These are phyloP conservation scores for Pristionchus arcanus DNA, from an alignment of 2,888 invertebrate species.

Conservation along the genomic window DNA sequence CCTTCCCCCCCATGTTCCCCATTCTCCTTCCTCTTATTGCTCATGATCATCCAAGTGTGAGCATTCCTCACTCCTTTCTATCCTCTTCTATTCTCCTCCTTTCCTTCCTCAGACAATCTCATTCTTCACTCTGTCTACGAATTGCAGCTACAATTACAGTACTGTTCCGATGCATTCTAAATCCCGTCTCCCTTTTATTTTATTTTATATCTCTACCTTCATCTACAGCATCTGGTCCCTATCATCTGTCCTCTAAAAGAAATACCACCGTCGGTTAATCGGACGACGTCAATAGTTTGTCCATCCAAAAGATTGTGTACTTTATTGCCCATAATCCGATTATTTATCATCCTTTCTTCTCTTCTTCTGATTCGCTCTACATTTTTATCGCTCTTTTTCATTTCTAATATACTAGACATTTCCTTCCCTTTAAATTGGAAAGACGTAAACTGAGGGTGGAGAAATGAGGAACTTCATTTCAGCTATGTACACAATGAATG, in stretches of 20 bases:
- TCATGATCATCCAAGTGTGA: not conserved
- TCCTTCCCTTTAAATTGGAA: not conserved
- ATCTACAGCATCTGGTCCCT: not conserved
- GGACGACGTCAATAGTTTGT: not conserved
- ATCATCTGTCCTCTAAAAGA: not conserved
- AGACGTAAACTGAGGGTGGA: slow-evolving; percentile 19
- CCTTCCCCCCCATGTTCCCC: too few relatives aligned
- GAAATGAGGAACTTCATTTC: slow-evolving; percentile 27
- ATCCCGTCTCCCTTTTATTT: not conserved
- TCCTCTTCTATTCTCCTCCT: not conserved
- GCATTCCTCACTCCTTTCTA: not conserved
- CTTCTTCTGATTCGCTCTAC: not conserved
- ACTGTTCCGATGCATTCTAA: not conserved
- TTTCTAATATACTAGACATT: not conserved
- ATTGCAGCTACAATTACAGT: not conserved
- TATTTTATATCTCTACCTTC: not conserved
- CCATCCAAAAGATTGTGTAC: not conserved
- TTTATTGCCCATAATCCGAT: not conserved
- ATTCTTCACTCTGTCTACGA: not conserved
- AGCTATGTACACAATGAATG: slow-evolving; percentile 20
- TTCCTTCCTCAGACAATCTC: not conserved
- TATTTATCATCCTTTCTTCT: not conserved
- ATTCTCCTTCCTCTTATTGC: too few relatives aligned
- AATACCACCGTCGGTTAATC: not conserved
- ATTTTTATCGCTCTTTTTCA: not conserved